A percentile compares a stretch with the other conserved stretches of the same genome.
Evolutionary conservation across 2,797 vertebrate genomes (phyloP).

Genomic region (Aphelocoma californica): DNA sequence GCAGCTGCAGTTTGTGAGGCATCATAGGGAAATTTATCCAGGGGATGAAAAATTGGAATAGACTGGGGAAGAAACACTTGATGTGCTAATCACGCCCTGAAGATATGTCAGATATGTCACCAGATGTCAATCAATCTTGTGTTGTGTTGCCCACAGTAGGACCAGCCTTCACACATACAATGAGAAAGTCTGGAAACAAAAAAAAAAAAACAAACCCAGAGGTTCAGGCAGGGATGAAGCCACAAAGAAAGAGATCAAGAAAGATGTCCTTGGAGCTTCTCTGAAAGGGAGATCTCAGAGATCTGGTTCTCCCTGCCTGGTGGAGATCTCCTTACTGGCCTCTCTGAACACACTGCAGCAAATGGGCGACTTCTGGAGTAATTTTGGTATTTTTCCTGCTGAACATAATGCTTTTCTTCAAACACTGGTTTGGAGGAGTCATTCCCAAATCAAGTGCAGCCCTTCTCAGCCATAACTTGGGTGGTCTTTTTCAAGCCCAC

Average conservation of each 20-base stretch:
- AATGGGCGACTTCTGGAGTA: conserved; percentile 79
- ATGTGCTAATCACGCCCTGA: neutral
- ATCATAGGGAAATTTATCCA: neutral
- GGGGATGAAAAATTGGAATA: neutral
- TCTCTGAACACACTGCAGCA: conserved; percentile 89
- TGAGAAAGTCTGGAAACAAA: neutral
- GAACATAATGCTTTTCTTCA: neutral
- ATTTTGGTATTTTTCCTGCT: neutral
- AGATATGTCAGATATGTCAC: neutral
- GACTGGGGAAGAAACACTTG: neutral
- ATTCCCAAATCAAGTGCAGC: neutral
- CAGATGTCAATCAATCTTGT: neutral
- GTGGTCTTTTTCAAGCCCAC: neutral
- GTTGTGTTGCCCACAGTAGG: neutral
- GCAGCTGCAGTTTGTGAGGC: neutral
- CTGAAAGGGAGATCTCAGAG: conserved; percentile 72
- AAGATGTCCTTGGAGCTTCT: accelerated
- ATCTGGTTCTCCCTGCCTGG: conserved; percentile 85
- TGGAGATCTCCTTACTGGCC: conserved; percentile 84
- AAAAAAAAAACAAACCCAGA: neutral
- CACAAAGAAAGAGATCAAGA: neutral
- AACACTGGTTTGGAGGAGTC: neutral
- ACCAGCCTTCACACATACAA: neutral
- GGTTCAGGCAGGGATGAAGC: neutral
- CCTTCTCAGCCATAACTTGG: neutral